Evolutionary conservation across 2,797 vertebrate species (phyloP), one percentile per base, ranked within the genome.

Genomic region (Anguilla pacifica): DNA sequence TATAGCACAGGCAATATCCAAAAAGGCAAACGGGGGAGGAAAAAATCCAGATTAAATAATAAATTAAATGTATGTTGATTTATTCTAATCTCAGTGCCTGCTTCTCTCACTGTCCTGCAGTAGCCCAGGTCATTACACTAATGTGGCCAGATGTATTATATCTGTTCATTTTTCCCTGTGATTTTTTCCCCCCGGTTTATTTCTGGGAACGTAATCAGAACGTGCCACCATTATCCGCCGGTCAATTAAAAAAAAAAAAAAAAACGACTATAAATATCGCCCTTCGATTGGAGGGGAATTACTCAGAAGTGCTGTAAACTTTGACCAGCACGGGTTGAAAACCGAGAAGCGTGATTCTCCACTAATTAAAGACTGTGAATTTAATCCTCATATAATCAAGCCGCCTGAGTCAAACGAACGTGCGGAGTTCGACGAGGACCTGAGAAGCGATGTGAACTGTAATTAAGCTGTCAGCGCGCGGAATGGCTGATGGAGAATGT

Each of bases 401-500:
- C 43, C 22, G 25, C 46, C 35, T 59, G 79, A 67, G 43, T 83
- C 59, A 31, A 31, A 31, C n/a, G 39, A 83, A 87, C 59, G 49
- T 31, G 79, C 61, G 55, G 53, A 84, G 87, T 72, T 25, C 11
- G 70, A 87, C 53, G n/a, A 57, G 70, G 22, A 49, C 49, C 28
- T 84, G 61, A 46, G 89, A 91, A 92, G 86, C 87, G 91, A 74
- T 74, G 25, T 46, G 88, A 88, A 61, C 77, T 87, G 72, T 90
- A 87, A 90, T 89, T 88, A 82, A 87, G 85, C 89, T 90, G 90
- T 93, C 92, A 89, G 91, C 79, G 89, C n/a, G 88, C 64, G 85
- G 88, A 89, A 86, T 88, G 90, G 89, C 90, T 13, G 88, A 92
- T 92, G 91, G 92, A 91, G 90, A 88, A 90, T 91, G 88, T 7